Evolutionary conservation across 1,140 invertebrate species (phyloP).

Genomic region (Doryteuthis pealeii): DNA sequence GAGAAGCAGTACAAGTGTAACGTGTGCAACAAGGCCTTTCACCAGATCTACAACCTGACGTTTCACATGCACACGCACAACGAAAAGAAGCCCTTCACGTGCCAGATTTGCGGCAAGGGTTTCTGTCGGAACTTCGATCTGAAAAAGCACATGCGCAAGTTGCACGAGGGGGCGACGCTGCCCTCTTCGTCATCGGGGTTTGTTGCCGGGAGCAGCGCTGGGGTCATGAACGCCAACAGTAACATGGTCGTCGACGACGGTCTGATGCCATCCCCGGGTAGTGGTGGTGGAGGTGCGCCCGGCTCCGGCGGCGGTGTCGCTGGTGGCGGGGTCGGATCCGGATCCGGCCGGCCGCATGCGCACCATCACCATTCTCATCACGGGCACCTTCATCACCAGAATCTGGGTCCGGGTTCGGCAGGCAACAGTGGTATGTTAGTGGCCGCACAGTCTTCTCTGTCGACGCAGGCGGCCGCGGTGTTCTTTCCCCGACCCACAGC

Average conservation of each 20-base stretch:
- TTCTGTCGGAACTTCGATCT: conserved; percentile 27
- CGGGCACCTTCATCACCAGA: conserved; percentile 9
- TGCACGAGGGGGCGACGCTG: conserved; percentile 67
- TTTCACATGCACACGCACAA: conserved; percentile 30
- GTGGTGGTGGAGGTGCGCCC: not conserved
- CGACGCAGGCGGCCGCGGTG: conserved; percentile 25
- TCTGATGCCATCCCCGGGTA: too few species aligned
- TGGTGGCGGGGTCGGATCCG: not conserved
- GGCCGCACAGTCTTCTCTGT: conserved; percentile 29
- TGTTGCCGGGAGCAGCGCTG: not conserved
- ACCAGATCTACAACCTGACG: conserved; percentile 19
- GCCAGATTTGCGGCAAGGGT: conserved; percentile 29
- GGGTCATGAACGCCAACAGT: too few species aligned
- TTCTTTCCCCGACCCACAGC: not conserved
- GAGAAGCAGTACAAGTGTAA: conserved; percentile 21
- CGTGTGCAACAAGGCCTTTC: conserved; percentile 24
- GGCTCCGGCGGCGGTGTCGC: conserved; percentile 8
- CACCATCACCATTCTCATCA: conserved; percentile 13
- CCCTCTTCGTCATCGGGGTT: conserved; percentile 4
- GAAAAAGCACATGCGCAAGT: conserved; percentile 67
- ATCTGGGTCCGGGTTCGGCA: conserved; percentile 1
- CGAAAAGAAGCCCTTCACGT: conserved; percentile 29
- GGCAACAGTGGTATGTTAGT: conserved; percentile 13
- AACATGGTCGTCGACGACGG: too few species aligned
- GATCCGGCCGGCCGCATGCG: conserved; percentile 4